Evolutionary conservation across 2,888 invertebrate genomes (phyloP), one percentile per base, ranked within the genome.

Genomic region (Lithosia quadra): DNA sequence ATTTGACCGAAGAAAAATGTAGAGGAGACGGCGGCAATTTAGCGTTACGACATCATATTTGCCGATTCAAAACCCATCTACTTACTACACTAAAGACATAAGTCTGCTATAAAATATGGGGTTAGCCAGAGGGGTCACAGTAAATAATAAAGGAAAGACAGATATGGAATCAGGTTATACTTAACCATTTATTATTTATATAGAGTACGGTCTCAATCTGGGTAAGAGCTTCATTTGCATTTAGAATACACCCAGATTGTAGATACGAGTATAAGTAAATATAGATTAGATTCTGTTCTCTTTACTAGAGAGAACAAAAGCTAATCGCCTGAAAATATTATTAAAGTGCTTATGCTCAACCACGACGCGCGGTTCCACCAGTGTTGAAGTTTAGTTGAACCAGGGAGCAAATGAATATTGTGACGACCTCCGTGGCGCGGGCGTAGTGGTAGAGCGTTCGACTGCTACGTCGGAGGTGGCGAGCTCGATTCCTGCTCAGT

Each of bases 191-290:
- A 49, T 49, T 49, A 49, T 13, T 10, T 34, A 34, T 43, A 43
- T 55, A 24, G 24, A 18, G 61, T 22, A 24, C 11, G 24, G 49
- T 49, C 8, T 34, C 4, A 39, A 43, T 24, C 15, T 43, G 49
- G n/a, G 49, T n/a, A 49, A 49, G n/a, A 8, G n/a, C 49, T 49
- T 49, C 49, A 49, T 49, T 49, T 49, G n/a, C 49, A 49, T 49
- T 49, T 49, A 49, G 49, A 49, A 49, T n/a, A 49, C 49, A n/a
- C 49, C 49, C 49, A 49, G 49, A 49, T 49, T 49, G 49, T 49
- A n/a, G 49, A 49, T 49, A n/a, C n/a, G n/a, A 49, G 18, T 8
- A n/a, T 49, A 49, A 49, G 18, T 8, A 18, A 49, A 49, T 49
- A 49, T 8, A n/a, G 49, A 49, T 49, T 49, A n/a, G 49, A 49